These are phyloP conservation scores for Dynastes hyllus DNA, from an alignment of 2,888 invertebrate species.

Conservation along the genomic window DNA sequence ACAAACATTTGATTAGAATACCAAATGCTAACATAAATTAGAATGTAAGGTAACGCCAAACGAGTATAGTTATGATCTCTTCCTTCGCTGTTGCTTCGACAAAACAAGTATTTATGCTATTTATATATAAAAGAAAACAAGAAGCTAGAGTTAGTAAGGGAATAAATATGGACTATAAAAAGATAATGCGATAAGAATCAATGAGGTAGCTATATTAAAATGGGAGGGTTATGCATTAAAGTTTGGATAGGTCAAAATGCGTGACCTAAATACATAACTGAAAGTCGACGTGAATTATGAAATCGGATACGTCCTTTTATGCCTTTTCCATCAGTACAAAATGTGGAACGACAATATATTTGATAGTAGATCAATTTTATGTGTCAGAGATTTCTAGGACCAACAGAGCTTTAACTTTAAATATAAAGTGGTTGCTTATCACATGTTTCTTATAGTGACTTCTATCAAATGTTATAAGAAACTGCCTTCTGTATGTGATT, in stretches of 20 bases:
- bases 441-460: too few relatives aligned
- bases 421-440: too few relatives aligned
- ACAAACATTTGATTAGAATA: constrained; percentile 1
- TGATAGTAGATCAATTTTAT: background rate
- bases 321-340: background rate
- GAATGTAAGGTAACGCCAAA: background rate
- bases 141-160: background rate
- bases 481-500: too few relatives aligned
- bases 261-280: constrained; percentile 26
- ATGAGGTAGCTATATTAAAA: background rate
- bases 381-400: too few relatives aligned
- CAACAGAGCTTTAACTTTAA: too few relatives aligned
- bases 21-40: background rate
- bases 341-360: background rate
- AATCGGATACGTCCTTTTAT: constrained; percentile 8
- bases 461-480: too few relatives aligned
- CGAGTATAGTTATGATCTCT: background rate
- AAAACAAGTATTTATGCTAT: too few relatives aligned
- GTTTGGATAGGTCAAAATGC: constrained; percentile 31
- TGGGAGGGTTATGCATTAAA: background rate
- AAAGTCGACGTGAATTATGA: constrained; percentile 11
- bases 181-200: constrained; percentile 36
- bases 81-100: too few relatives aligned
- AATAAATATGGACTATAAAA: constrained; percentile 34
- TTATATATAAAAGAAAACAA: background rate